Percentiles rank a stretch among this genome's conserved stretches.
phyloP scores from a whole-genome alignment of 2,888 invertebrate genomes.

The Anaspis maculata region DNA sequence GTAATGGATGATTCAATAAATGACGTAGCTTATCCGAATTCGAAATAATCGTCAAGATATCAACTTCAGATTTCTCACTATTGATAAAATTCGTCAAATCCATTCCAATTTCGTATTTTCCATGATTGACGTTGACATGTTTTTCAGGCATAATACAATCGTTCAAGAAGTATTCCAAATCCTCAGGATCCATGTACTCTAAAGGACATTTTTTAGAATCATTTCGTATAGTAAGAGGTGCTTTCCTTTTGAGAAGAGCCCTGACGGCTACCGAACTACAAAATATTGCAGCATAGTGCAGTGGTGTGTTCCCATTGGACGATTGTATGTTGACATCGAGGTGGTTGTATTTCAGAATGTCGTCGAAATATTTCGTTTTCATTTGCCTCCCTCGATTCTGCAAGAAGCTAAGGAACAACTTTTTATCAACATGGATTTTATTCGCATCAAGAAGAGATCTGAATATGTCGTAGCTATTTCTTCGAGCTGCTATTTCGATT shows the following conservation, averaged over 20 bases:
- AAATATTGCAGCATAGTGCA: slow-evolving; percentile 10
- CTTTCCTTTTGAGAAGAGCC: slow-evolving; percentile 6
- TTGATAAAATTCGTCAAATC: slow-evolving; percentile 6
- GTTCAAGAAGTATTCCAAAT: slow-evolving; percentile 7
- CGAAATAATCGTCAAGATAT: slow-evolving; percentile 3
- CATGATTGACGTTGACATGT: slow-evolving; percentile 3
- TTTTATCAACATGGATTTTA: slow-evolving; percentile 4
- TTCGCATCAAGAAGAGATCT: slow-evolving; percentile 4
- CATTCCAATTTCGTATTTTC: slow-evolving; percentile 8
- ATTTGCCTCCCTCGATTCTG: slow-evolving; percentile 5
- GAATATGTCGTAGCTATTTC: slow-evolving; percentile 9
- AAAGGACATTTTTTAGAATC: slow-evolving; percentile 5
- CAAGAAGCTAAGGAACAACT: slow-evolving; percentile 5
- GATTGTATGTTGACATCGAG: slow-evolving; percentile 7
- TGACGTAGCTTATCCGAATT: slow-evolving; percentile 3
- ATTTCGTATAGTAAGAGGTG: slow-evolving; percentile 5
- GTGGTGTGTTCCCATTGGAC: slow-evolving; percentile 9
- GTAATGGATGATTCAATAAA: slow-evolving; percentile 8
- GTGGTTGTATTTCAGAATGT: slow-evolving; percentile 6
- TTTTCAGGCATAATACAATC: slow-evolving; percentile 5
- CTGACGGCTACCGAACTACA: slow-evolving; percentile 6
- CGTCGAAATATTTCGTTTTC: slow-evolving; percentile 8
- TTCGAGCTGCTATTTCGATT: slow-evolving; percentile 9
- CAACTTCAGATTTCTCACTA: slow-evolving; percentile 6
- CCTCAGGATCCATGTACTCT: slow-evolving; percentile 8